Percentiles rank a stretch among this genome's conserved stretches.
These are phyloP conservation scores for Sinocyclocheilus rhinocerous DNA, from an alignment of 2,113 vertebrate species.

Conservation along the genomic window DNA sequence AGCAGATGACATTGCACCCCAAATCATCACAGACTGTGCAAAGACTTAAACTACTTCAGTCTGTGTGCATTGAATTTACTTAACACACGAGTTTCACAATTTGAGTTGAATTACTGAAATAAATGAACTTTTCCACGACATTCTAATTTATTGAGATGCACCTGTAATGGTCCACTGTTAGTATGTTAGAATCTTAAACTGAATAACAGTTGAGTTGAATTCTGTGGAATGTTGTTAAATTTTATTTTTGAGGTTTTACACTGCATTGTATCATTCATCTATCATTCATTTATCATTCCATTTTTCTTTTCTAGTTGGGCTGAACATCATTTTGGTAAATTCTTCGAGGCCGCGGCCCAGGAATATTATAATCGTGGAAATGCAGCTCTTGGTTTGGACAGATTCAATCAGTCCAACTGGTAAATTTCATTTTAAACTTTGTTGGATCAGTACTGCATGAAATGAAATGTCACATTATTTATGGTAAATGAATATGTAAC, in stretches of 20 bases:
- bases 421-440: neutral
- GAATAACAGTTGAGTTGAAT: neutral
- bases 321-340: neutral
- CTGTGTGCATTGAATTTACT: no score
- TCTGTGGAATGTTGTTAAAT: neutral
- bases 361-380: neutral
- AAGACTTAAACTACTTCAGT: no score
- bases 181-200: neutral
- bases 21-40: no score
- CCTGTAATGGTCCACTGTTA: neutral
- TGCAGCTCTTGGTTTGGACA: neutral
- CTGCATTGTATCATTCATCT: neutral
- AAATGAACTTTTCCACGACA: no score
- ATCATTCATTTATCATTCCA: neutral
- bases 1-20: no score
- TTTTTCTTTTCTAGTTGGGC: neutral
- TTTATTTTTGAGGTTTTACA: neutral
- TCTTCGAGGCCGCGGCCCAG: neutral
- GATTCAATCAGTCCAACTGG: conserved; percentile 7
- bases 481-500: neutral
- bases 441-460: neutral
- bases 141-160: no score
- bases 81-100: no score
- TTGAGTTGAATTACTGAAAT: no score
- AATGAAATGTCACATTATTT: neutral